phyloP scores from a whole-genome alignment of 1,140 invertebrate species.

The Caenorhabditis tropicalis region DNA sequence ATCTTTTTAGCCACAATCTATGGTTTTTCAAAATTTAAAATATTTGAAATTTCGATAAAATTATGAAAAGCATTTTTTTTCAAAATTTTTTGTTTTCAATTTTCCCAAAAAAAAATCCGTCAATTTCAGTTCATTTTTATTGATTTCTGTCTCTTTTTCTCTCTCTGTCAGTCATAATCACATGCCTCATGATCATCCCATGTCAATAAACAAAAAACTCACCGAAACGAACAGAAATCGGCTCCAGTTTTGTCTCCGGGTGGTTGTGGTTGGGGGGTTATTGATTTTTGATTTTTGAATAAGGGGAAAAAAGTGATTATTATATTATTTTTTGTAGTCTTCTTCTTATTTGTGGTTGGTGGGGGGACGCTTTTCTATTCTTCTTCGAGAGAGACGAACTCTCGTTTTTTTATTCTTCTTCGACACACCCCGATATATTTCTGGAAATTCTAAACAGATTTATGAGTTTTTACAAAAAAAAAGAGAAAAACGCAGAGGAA shows the following conservation, averaged over 20 bases:
- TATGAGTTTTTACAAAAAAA: neutral
- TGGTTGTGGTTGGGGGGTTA: too few relatives aligned
- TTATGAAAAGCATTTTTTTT: neutral
- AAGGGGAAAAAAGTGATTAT: too few relatives aligned
- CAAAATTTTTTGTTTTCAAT: neutral
- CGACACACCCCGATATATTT: conserved; percentile 31
- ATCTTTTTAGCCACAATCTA: neutral
- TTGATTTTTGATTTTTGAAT: too few relatives aligned
- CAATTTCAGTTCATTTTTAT: neutral
- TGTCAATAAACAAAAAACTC: neutral
- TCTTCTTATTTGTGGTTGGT: too few relatives aligned
- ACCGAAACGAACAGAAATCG: neutral
- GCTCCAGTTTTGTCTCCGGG: neutral
- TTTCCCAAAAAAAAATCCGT: neutral
- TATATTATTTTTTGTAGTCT: too few relatives aligned
- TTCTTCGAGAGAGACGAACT: neutral
- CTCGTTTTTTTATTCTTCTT: neutral
- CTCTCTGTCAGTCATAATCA: too few relatives aligned
- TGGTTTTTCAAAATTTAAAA: neutral
- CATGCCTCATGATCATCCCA: too few relatives aligned
- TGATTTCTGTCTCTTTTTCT: neutral
- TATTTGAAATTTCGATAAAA: neutral
- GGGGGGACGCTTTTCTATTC: neutral
- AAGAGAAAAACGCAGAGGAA: neutral
- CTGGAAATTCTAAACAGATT: neutral